These are phyloP conservation scores for Mesitornis unicolor DNA, from an alignment of 2,113 vertebrate genomes.

Conservation along the genomic window DNA sequence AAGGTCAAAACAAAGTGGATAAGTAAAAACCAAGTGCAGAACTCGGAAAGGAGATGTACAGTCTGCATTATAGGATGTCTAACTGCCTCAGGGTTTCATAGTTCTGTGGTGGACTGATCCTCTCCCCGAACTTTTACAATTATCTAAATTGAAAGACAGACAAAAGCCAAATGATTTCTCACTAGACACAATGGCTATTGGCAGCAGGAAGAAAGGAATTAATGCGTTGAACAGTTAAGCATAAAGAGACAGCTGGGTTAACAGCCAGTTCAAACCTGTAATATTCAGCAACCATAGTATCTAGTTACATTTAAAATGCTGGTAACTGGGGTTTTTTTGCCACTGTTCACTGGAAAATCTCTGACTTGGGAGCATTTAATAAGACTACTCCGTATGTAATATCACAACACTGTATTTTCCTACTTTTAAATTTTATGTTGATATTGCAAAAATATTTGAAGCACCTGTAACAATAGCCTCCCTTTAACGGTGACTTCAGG, in stretches of 20 bases:
- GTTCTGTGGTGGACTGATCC: not conserved
- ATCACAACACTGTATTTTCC: not conserved
- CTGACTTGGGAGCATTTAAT: not conserved
- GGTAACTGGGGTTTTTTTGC: not conserved
- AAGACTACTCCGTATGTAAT: not conserved
- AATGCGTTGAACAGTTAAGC: not conserved
- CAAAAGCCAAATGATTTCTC: not conserved
- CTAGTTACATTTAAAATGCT: not conserved
- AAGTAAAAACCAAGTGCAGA: not conserved
- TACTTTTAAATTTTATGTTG: not conserved
- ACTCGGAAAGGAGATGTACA: not conserved
- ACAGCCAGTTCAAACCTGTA: not conserved
- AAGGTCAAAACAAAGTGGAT: not conserved
- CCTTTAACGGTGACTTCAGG: not conserved
- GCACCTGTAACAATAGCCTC: not conserved
- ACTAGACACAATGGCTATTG: not conserved
- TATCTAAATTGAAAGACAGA: not conserved
- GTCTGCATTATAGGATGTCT: not conserved
- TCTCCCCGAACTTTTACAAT: not conserved
- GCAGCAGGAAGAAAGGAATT: not conserved
- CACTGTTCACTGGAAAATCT: not conserved
- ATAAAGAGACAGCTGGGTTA: not conserved
- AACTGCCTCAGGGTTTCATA: not conserved
- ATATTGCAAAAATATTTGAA: not conserved
- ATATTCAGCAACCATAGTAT: not conserved